Conservation (phyloP, 1,140 invertebrate genomes). For the Goniozus legneri region DNA sequence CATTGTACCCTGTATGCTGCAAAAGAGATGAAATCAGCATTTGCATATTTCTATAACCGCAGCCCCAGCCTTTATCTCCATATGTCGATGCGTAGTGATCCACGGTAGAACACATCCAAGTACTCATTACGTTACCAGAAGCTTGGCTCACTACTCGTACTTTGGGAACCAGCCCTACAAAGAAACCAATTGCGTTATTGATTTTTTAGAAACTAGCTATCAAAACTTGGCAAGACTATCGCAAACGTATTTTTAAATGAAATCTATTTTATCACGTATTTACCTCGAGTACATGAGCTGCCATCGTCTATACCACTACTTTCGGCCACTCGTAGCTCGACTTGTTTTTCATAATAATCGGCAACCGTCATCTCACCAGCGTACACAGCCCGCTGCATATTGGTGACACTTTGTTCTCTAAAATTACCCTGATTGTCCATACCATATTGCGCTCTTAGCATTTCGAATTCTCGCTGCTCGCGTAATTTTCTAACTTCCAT, state of each 20-base stretch:
- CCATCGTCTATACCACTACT: conserved; percentile 79
- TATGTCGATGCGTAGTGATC: conserved; percentile 85
- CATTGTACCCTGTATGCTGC: conserved; percentile 70
- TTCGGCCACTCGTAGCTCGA: conserved; percentile 70
- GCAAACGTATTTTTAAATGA: conserved; percentile 3
- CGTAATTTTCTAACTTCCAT: conserved; percentile 67
- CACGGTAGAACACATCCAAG: conserved; percentile 72
- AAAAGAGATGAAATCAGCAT: conserved; percentile 83
- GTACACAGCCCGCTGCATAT: conserved; percentile 80
- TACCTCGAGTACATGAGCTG: conserved; percentile 71
- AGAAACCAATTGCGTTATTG: conserved; percentile 9
- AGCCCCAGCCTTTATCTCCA: conserved; percentile 87
- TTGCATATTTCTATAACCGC: conserved; percentile 87
- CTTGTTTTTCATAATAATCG: conserved; percentile 81
- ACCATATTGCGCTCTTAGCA: conserved; percentile 79
- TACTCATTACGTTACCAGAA: conserved; percentile 65
- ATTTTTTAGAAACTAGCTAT: too few species aligned
- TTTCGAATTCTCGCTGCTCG: conserved; percentile 78
- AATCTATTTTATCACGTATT: conserved; percentile 2
- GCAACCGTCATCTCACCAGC: conserved; percentile 79
- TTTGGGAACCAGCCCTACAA: conserved; percentile 67
- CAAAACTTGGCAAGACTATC: background rate
- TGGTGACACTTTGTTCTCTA: conserved; percentile 75
- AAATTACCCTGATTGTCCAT: conserved; percentile 85
- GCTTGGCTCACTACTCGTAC: conserved; percentile 68